Conservation (phyloP, 2,797 vertebrate genomes). For the Scolopax bukidnonensis region DNA sequence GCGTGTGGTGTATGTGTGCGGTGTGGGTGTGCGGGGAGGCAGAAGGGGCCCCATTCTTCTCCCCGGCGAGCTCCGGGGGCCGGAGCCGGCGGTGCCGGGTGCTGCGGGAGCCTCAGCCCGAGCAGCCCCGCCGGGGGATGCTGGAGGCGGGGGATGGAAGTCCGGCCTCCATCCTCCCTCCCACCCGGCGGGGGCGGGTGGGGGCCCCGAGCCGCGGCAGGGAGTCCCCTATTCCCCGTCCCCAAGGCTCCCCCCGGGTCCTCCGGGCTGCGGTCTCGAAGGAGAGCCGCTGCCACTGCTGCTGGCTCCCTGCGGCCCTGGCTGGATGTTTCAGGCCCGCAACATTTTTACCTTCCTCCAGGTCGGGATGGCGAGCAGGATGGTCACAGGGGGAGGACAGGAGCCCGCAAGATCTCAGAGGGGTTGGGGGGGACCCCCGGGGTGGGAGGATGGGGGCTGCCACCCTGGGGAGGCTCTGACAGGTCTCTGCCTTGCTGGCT, state of each 20-base stretch:
- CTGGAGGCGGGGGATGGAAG: neutral
- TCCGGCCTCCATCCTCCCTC: neutral
- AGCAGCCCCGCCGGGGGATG: neutral
- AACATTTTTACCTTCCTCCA: neutral
- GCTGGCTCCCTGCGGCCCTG: neutral
- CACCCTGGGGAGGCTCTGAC: constrained; percentile 16
- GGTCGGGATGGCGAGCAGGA: no score
- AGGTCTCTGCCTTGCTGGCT: constrained; percentile 26
- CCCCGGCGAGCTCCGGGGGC: neutral
- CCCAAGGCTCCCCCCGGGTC: neutral
- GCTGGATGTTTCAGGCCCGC: neutral
- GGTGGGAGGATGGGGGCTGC: neutral
- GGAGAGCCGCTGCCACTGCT: neutral
- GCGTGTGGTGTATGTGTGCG: neutral
- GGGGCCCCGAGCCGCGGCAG: neutral
- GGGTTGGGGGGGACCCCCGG: neutral
- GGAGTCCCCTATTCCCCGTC: neutral
- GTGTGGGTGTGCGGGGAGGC: neutral
- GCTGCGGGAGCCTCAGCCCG: neutral
- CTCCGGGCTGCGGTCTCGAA: neutral
- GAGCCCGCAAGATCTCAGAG: neutral
- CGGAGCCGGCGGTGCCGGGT: neutral
- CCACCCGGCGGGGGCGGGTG: neutral
- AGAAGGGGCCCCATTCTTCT: neutral
- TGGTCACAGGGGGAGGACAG: neutral